Evolutionary conservation across 2,888 invertebrate genomes (phyloP).

Genomic region (Magallana nippona): DNA sequence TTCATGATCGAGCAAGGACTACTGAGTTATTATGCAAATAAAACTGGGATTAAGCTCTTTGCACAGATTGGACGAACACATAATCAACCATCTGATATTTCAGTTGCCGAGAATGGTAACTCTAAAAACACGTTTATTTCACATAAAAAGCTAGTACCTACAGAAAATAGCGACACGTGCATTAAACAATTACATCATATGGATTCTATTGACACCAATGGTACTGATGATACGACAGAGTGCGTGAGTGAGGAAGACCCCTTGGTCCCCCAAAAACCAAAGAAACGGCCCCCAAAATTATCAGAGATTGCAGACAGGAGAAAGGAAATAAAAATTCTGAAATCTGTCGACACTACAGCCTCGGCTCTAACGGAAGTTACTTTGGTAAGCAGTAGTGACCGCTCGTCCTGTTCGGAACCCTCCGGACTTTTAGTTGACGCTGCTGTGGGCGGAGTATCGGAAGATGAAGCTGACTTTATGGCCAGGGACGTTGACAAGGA

Average conservation of each 20-base stretch:
- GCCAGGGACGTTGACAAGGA: neutral
- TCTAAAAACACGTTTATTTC: neutral
- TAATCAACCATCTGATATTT: neutral
- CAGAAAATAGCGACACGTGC: neutral
- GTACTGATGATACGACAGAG: neutral
- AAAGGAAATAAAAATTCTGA: constrained; percentile 12
- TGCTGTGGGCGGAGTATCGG: neutral
- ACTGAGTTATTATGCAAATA: neutral
- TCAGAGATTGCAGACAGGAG: neutral
- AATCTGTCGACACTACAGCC: neutral
- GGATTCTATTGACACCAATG: neutral
- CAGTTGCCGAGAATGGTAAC: neutral
- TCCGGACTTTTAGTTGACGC: neutral
- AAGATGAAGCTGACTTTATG: neutral
- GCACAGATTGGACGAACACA: neutral
- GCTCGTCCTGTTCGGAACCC: neutral
- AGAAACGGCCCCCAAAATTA: constrained; percentile 18
- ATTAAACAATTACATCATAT: neutral
- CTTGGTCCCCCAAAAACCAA: neutral
- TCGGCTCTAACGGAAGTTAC: constrained; percentile 12
- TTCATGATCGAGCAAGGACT: constrained; percentile 51
- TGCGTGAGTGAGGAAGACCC: neutral
- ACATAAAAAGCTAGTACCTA: neutral
- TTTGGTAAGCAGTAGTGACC: neutral
- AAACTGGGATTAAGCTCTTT: neutral